Percentiles rank a stretch among this genome's conserved stretches.
Evolutionary conservation across 2,113 vertebrate species (phyloP).

Genomic region (Hirundichthys speculiger): DNA sequence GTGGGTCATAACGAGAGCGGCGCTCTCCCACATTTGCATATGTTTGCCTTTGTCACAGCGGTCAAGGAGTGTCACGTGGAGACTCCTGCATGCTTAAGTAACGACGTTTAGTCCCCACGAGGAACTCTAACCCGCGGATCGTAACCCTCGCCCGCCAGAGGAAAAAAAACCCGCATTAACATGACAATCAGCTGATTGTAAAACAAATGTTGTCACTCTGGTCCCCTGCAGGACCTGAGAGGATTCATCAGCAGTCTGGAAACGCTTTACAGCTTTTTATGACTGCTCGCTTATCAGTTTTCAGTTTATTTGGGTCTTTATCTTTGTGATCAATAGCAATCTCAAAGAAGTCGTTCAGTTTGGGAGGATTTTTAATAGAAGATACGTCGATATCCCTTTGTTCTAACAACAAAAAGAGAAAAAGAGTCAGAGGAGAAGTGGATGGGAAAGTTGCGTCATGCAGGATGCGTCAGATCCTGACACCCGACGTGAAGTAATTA

Average conservation of each 20-base stretch:
- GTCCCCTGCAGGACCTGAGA: not conserved
- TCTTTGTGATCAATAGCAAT: slow-evolving; percentile 60
- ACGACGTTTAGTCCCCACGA: slow-evolving; percentile 63
- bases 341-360: slow-evolving; percentile 33
- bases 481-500: slow-evolving; percentile 71
- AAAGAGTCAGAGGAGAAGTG: not conserved
- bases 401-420: slow-evolving; percentile 21
- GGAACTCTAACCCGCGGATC: slow-evolving; percentile 46
- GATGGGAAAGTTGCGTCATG: slow-evolving; percentile 40
- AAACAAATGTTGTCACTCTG: slow-evolving; percentile 58
- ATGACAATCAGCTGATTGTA: slow-evolving; percentile 65
- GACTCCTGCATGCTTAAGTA: slow-evolving; percentile 72
- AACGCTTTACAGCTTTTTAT: slow-evolving; percentile 32
- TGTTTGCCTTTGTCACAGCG: slow-evolving; percentile 78
- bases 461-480: slow-evolving; percentile 64
- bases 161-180: slow-evolving; percentile 19
- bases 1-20: slow-evolving; percentile 67
- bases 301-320: slow-evolving; percentile 36
- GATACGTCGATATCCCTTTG: slow-evolving; percentile 44
- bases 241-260: slow-evolving; percentile 28
- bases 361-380: slow-evolving; percentile 32
- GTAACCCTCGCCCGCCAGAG: slow-evolving; percentile 12
- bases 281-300: slow-evolving; percentile 38
- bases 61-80: slow-evolving; percentile 74
- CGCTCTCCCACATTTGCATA: slow-evolving; percentile 71